Evolutionary conservation across 1,140 invertebrate species (phyloP).

Genomic region (Solenopsis invicta): DNA sequence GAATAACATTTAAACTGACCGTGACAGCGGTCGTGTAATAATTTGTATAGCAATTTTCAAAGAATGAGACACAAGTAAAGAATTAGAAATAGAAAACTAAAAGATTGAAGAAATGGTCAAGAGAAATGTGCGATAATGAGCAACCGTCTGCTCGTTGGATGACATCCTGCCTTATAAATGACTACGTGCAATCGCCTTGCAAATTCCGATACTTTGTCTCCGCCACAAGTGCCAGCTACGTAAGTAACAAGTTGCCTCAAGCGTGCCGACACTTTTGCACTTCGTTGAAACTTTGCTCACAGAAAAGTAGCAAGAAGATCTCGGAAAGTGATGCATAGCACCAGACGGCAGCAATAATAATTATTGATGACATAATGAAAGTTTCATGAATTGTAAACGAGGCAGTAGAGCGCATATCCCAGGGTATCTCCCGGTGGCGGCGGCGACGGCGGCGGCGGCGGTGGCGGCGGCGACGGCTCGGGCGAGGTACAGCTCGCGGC

Average conservation of each 20-base stretch:
- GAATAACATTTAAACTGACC: background rate
- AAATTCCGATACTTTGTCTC: constrained; percentile 57
- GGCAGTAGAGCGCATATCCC: background rate
- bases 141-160: constrained; percentile 25
- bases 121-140: constrained; percentile 19
- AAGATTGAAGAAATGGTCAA: background rate
- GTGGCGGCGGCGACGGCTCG: background rate
- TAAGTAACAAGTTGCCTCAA: constrained; percentile 56
- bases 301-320: constrained; percentile 17
- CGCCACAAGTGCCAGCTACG: constrained; percentile 22
- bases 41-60: background rate
- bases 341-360: constrained; percentile 35
- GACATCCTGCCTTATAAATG: constrained; percentile 47
- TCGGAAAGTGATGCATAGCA: constrained; percentile 12
- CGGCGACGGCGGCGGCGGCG: background rate
- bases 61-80: background rate
- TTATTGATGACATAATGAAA: constrained; percentile 54
- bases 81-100: background rate
- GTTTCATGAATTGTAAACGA: constrained; percentile 53
- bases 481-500: background rate
- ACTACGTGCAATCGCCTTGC: constrained; percentile 42
- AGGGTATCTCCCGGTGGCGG: no score
- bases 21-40: background rate
- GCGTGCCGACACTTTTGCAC: constrained; percentile 28
- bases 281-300: constrained; percentile 38